A percentile compares a stretch with the other conserved stretches of the same genome.
Evolutionary conservation across 1,140 invertebrate genomes (phyloP).

Genomic region (Drosophila saltans): DNA sequence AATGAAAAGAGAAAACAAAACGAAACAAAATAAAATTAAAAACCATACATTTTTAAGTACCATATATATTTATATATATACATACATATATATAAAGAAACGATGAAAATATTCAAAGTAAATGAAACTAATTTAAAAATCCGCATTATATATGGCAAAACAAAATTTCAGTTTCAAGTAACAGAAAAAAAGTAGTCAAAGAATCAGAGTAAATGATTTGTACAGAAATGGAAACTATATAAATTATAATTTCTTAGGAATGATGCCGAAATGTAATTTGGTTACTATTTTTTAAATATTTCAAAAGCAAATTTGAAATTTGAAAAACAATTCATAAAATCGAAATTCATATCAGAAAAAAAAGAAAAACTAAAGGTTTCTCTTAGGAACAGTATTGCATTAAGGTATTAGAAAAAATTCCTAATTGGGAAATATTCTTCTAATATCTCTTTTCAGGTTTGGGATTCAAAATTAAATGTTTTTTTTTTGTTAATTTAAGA

Average conservation of each 20-base stretch:
- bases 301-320: too few relatives aligned
- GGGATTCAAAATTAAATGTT: too few relatives aligned
- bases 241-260: not conserved
- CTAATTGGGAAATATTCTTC: too few relatives aligned
- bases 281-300: too few relatives aligned
- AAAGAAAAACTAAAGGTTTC: not conserved
- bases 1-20: conserved; percentile 30
- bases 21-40: conserved; percentile 23
- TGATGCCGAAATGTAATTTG: not conserved
- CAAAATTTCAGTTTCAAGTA: conserved; percentile 56
- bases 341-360: not conserved
- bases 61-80: conserved; percentile 57
- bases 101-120: conserved; percentile 60
- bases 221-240: conserved; percentile 28
- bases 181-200: conserved; percentile 48
- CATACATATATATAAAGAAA: conserved; percentile 17
- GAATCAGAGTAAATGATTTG: conserved; percentile 34
- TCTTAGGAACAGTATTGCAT: not conserved
- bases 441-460: too few relatives aligned
- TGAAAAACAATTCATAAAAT: not conserved
- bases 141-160: conserved; percentile 49
- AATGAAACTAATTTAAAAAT: conserved; percentile 65
- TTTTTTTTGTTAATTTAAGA: too few relatives aligned
- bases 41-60: conserved; percentile 70
- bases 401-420: not conserved